Percentiles rank a stretch among this genome's conserved stretches.
Evolutionary conservation across 2,888 invertebrate species (phyloP).

Genomic region (Pristionchus exspectatus): DNA sequence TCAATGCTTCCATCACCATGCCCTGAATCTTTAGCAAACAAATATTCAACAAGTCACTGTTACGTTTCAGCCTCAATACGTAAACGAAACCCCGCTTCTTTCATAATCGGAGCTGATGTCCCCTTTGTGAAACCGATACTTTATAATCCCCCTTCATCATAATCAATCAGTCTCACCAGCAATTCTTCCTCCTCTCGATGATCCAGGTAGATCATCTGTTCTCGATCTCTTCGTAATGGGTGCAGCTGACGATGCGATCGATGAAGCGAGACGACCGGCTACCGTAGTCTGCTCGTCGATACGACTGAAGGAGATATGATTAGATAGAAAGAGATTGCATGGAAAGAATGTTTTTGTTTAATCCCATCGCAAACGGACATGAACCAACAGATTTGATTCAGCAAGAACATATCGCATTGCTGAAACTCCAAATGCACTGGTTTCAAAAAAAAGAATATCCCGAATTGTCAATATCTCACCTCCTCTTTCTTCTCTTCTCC

Average conservation of each 20-base stretch:
- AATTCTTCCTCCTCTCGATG: not conserved
- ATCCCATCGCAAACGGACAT: not conserved
- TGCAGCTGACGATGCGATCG: conserved; percentile 9
- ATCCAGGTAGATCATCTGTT: conserved; percentile 1
- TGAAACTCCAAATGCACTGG: not conserved
- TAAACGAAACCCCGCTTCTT: not conserved
- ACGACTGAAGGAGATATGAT: not conserved
- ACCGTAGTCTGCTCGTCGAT: conserved; percentile 13
- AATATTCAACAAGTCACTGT: not conserved
- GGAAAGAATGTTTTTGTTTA: not conserved
- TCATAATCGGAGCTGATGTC: not conserved
- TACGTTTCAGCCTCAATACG: not conserved
- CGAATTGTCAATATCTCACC: not conserved
- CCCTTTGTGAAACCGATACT: not conserved
- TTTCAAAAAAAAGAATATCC: not conserved
- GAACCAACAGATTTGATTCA: not conserved
- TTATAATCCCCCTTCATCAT: not conserved
- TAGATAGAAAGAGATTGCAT: not conserved
- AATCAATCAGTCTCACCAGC: not conserved
- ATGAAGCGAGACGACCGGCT: not conserved
- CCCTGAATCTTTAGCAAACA: too few species aligned
- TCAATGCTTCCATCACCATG: too few species aligned
- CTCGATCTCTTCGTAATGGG: conserved; percentile 14
- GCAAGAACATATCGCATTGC: too few species aligned
- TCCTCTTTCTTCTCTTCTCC: conserved; percentile 24